Evolutionary conservation across 2,113 vertebrate species (phyloP), one percentile per base, ranked within the genome.

Genomic region (Semnornis frantzii): DNA sequence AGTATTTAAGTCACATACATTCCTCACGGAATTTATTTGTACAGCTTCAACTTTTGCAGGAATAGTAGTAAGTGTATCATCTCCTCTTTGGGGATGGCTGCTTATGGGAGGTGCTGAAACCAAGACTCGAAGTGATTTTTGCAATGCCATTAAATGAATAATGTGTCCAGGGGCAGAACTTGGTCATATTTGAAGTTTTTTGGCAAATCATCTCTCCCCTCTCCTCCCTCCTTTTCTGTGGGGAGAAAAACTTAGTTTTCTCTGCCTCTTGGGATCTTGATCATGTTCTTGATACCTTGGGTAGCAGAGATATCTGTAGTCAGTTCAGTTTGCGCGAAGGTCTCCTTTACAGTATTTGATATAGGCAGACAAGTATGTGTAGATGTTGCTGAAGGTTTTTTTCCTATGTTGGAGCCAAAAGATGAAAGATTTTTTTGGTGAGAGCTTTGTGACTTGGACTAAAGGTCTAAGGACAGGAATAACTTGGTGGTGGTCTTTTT

Each of bases 211-310:
- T n/a, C 9, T 10, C 81, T 87, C 5, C 16, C 9, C 6, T 16
- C 6, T 66, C 15, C 7, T 66, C 15, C 6, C 18, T 1, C 54
- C 15, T 57, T 16, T 57, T 57, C 55, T 57, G 15, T 18, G 14
- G 27, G 55, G 16, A 28, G 28, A 16, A 24, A 57, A 57, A 30
- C 21, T 70, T 33, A 6, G 2, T 82, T 87, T 82, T 52, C 55
- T 70, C 3, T 57, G 34, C n/a, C 27, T 87, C 2, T 46, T 34
- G 17, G 24, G 27, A 33, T 87, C 50, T 58, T 57, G 46, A 18
- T 78, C 0, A 0, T 37, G 20, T 37, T 82, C 21, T 42, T 63
- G 52, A 1, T 78, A 10, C 5, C 15, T 34, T 37, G 57, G 60
- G 33, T 60, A 83, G 60, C 52, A 74, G 42, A 50, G 66, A 19